Evolutionary conservation across 2,113 vertebrate genomes (phyloP).

Genomic region (Nansenia antarctica): DNA sequence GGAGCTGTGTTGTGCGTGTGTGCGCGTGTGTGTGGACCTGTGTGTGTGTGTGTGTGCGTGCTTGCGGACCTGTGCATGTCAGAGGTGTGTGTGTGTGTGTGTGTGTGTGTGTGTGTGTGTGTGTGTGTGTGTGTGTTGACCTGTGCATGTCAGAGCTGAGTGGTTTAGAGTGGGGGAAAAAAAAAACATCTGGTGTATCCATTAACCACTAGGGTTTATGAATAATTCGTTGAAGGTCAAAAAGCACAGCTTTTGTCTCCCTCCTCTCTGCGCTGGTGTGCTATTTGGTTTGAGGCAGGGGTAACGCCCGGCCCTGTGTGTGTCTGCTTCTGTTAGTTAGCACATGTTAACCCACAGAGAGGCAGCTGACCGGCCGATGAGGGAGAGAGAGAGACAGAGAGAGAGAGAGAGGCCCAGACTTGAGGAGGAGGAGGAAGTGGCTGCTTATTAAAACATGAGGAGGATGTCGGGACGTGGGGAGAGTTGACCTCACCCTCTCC

Average conservation of each 20-base stretch:
- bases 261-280: background rate
- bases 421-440: background rate
- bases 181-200: constrained; percentile 1
- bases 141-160: too few relatives aligned
- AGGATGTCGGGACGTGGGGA: background rate
- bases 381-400: background rate
- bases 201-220: constrained; percentile 8
- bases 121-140: too few relatives aligned
- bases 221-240: background rate
- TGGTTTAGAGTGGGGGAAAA: background rate
- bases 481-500: background rate
- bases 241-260: background rate
- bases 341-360: background rate
- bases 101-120: too few relatives aligned
- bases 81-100: too few relatives aligned
- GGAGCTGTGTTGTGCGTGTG: too few relatives aligned
- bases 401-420: background rate
- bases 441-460: background rate
- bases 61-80: too few relatives aligned
- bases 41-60: too few relatives aligned
- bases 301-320: constrained; percentile 2
- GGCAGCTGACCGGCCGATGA: background rate
- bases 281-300: constrained; percentile 17
- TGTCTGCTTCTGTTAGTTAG: background rate
- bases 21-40: too few relatives aligned